Conservation (phyloP, 2,797 vertebrate species). For the Florisuga fusca region DNA sequence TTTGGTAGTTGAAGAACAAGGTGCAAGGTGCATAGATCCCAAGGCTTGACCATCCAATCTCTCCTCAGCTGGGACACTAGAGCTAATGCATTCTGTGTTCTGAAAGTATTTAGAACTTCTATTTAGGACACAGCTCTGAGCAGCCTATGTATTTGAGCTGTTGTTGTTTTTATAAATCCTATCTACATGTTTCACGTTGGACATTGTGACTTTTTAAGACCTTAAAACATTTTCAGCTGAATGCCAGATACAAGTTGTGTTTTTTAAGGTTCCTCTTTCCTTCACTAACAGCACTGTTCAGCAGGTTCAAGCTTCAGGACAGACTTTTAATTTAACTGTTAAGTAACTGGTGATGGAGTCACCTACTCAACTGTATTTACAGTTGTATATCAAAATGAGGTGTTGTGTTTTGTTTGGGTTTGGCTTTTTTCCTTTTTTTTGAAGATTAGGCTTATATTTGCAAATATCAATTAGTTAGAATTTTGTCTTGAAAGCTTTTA, state of each 20-base stretch:
- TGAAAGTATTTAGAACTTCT: neutral
- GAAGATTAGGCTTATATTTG: neutral
- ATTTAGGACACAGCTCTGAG: neutral
- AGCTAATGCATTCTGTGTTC: neutral
- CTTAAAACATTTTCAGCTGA: neutral
- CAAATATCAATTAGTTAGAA: neutral
- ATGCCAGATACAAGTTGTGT: neutral
- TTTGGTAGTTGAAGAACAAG: neutral
- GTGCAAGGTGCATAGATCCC: fast-evolving
- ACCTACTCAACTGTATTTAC: neutral
- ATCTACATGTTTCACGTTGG: neutral
- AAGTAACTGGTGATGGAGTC: neutral
- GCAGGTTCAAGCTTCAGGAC: neutral
- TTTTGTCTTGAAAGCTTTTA: neutral
- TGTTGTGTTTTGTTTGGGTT: neutral
- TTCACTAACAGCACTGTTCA: neutral
- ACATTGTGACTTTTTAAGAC: neutral
- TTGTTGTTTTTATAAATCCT: neutral
- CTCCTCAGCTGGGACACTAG: neutral
- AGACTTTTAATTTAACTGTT: neutral
- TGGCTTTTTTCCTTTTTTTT: neutral
- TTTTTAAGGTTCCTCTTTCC: neutral
- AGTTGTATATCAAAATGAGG: neutral
- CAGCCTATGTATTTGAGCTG: neutral
- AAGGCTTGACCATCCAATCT: neutral